Evolutionary conservation across 30 jellyfish, hydroid and myxozoan species (phyloP).

Genomic region (Cassiopea andromeda): DNA sequence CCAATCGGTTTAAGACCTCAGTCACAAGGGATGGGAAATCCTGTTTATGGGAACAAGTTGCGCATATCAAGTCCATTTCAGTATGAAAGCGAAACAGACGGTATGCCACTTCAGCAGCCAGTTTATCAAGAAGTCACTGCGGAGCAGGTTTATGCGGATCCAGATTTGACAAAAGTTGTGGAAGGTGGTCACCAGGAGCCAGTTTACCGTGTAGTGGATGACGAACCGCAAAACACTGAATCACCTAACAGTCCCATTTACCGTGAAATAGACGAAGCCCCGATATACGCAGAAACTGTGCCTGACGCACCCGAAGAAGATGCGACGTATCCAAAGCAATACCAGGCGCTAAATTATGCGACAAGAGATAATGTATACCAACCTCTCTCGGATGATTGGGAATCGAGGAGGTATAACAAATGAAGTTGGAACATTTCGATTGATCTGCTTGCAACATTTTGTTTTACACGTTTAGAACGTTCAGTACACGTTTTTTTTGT

Average conservation of each 20-base stretch:
- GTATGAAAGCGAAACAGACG: slow-evolving; percentile 2
- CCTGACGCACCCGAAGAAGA: background rate
- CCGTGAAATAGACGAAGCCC: slow-evolving; percentile 43
- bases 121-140: slow-evolving; percentile 29
- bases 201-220: slow-evolving; percentile 6
- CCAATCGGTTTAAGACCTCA: background rate
- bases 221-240: background rate
- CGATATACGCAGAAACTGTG: slow-evolving; percentile 12
- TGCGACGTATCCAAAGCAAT: slow-evolving; percentile 14
- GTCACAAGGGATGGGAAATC: background rate
- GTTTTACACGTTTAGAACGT: no score
- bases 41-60: slow-evolving; percentile 1
- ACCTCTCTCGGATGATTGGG: slow-evolving; percentile 48
- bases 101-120: slow-evolving; percentile 2
- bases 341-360: slow-evolving; percentile 47
- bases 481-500: no score
- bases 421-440: background rate
- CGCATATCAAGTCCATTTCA: slow-evolving; percentile 24
- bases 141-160: slow-evolving; percentile 45
- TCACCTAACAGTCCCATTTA: slow-evolving; percentile 18
- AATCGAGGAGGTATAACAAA: slow-evolving; percentile 19
- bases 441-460: no score
- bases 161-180: background rate
- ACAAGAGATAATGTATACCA: slow-evolving; percentile 34
- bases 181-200: slow-evolving; percentile 24